Conservation (phyloP, 2,888 invertebrate species). For the Chymomyza procnemis region DNA sequence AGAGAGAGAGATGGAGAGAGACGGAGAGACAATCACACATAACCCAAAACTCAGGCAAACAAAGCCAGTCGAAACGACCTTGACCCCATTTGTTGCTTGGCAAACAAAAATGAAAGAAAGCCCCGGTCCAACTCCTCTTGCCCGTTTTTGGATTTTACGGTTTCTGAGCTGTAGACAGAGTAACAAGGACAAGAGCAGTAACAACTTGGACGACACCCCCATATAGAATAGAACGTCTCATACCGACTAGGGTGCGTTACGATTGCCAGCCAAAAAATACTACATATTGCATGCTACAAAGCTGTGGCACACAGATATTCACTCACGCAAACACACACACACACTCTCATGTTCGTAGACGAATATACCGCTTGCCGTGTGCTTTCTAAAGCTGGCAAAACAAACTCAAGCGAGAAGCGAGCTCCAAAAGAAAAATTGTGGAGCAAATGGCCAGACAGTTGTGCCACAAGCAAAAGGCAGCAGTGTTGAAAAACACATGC, state of each 20-base stretch:
- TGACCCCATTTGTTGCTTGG: conserved; percentile 51
- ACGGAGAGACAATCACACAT: neutral
- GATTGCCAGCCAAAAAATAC: conserved; percentile 58
- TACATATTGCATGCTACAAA: conserved; percentile 68
- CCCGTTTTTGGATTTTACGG: conserved; percentile 31
- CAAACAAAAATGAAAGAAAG: conserved; percentile 4
- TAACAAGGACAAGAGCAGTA: conserved; percentile 25
- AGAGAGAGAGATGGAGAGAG: neutral
- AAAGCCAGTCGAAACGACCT: conserved; percentile 43
- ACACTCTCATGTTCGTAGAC: neutral
- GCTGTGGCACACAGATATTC: conserved; percentile 53
- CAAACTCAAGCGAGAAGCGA: conserved; percentile 6
- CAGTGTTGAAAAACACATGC: conserved; percentile 61
- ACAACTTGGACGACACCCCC: conserved; percentile 12
- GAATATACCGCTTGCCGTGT: neutral
- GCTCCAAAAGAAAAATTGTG: neutral
- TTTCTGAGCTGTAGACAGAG: conserved; percentile 40
- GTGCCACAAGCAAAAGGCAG: conserved; percentile 27
- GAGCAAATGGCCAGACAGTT: conserved; percentile 32
- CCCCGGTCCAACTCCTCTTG: neutral
- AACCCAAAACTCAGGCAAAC: conserved; percentile 3
- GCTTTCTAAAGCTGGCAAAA: neutral
- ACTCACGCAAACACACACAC: conserved; percentile 25
- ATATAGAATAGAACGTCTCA: conserved; percentile 42
- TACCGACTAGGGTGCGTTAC: neutral